These are phyloP conservation scores for Callionymus lyra DNA, from an alignment of 2,113 vertebrate genomes.

Conservation along the genomic window DNA sequence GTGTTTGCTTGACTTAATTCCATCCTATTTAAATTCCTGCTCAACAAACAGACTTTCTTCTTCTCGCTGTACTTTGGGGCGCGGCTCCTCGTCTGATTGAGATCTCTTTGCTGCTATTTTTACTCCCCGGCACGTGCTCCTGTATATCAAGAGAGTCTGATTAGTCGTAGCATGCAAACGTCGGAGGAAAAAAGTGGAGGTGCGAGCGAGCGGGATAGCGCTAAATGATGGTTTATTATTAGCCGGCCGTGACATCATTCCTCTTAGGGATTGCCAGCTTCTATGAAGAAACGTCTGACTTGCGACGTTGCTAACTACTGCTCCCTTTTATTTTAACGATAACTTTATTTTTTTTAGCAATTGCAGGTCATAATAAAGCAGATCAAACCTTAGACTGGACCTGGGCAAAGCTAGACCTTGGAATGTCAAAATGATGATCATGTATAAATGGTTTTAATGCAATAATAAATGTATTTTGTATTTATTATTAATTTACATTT, in stretches of 20 bases:
- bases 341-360: no score
- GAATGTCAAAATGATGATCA: no score
- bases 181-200: conserved; percentile 11
- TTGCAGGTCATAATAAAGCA: conserved; percentile 26
- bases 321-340: no score
- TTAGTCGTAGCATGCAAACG: conserved; percentile 13
- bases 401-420: no score
- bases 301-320: conserved; percentile 29
- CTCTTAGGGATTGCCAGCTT: conserved; percentile 24
- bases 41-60: no score
- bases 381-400: no score
- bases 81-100: conserved; percentile 13
- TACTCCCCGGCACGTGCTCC: conserved; percentile 7
- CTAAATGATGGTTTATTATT: conserved; percentile 38
- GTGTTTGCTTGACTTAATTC: no score
- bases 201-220: conserved; percentile 6
- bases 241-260: conserved; percentile 43
- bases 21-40: no score
- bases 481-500: no score
- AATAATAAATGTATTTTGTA: no score
- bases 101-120: conserved; percentile 28
- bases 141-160: conserved; percentile 5
- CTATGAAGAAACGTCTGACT: conserved; percentile 25
- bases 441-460: no score
- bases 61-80: no score